A percentile compares a stretch with the other conserved stretches of the same genome.
Conservation (phyloP, 2,797 vertebrate genomes). For the Acomys russatus region DNA sequence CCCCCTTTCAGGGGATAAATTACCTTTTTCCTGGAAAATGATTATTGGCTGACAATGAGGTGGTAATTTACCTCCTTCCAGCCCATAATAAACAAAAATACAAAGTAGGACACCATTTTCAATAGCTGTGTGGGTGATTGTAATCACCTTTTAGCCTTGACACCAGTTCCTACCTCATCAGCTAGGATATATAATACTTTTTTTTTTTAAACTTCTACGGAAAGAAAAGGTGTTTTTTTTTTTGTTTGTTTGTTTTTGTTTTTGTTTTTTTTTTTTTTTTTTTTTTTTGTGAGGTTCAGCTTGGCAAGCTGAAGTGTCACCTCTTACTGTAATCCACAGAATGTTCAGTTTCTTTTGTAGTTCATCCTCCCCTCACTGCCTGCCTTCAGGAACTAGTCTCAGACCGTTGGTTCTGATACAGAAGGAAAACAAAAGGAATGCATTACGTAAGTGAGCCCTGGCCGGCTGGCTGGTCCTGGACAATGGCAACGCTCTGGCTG, state of each 20-base stretch:
- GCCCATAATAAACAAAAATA: constrained; percentile 79
- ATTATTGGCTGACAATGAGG: constrained; percentile 74
- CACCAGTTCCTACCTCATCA: constrained; percentile 51
- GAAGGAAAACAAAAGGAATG: not conserved
- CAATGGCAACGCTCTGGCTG: not conserved
- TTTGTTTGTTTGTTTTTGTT: no score
- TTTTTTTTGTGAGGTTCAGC: constrained; percentile 2
- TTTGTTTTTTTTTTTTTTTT: no score
- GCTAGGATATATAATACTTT: constrained; percentile 26
- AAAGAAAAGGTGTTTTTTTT: constrained; percentile 49
- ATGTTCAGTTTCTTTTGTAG: constrained; percentile 50
- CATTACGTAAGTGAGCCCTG: not conserved
- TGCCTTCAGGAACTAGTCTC: not conserved
- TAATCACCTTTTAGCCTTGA: constrained; percentile 70
- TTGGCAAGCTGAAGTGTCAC: not conserved
- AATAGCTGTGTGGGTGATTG: constrained; percentile 48
- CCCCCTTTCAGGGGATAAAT: constrained; percentile 71
- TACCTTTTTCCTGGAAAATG: constrained; percentile 75
- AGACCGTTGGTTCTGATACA: not conserved
- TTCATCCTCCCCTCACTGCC: not conserved
- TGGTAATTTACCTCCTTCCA: constrained; percentile 70
- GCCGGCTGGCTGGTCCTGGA: not conserved
- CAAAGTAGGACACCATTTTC: constrained; percentile 58
- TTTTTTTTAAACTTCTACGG: not conserved
- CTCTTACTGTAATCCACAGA: constrained; percentile 1